Conservation (phyloP, 2,797 vertebrate species). For the Falco novaeseelandiae region DNA sequence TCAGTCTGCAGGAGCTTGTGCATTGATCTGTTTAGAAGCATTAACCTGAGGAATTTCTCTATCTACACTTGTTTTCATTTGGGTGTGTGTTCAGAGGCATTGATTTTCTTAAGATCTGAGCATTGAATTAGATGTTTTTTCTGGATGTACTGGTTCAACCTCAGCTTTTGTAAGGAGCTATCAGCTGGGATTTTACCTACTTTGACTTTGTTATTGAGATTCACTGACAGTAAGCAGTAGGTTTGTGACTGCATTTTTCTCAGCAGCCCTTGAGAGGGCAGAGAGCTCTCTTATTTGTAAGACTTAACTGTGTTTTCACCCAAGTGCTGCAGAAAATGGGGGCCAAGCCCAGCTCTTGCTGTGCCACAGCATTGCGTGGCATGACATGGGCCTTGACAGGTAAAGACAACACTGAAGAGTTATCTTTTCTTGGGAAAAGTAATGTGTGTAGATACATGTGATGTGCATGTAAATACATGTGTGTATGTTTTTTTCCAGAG, state of each 20-base stretch:
- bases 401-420: neutral
- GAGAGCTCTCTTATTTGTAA: neutral
- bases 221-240: neutral
- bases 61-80: conserved; percentile 47
- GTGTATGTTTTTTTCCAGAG: neutral
- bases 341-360: rapidly evolving
- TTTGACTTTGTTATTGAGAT: conserved; percentile 1
- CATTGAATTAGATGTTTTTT: conserved; percentile 25
- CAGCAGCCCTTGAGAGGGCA: neutral
- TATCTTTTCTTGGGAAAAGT: neutral
- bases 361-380: neutral
- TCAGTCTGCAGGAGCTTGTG: neutral
- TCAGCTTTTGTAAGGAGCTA: neutral
- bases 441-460: rapidly evolving
- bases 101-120: conserved; percentile 39
- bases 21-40: conserved; percentile 55
- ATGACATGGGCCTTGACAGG: rapidly evolving
- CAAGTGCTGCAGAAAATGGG: neutral
- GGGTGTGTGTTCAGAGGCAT: conserved; percentile 4
- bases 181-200: conserved; percentile 14
- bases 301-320: neutral
- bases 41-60: conserved; percentile 52
- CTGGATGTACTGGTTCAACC: conserved; percentile 9
- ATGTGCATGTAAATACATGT: neutral
- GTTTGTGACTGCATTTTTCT: neutral